These are phyloP conservation scores for Perithous albicinctus DNA, from an alignment of 2,888 invertebrate genomes.

Conservation along the genomic window DNA sequence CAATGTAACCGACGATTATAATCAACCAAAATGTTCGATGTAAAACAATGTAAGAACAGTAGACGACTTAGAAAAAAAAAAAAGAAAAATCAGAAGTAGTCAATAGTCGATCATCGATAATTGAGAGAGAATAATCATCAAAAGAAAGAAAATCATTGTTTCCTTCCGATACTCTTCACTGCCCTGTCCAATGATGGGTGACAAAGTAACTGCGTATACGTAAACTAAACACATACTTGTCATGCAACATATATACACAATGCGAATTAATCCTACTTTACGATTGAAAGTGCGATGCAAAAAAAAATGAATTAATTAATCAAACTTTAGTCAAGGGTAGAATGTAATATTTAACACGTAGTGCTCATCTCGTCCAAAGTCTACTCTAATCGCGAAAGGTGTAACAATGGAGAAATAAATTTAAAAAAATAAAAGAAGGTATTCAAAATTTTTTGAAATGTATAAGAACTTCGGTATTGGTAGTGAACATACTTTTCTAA, in stretches of 20 bases:
- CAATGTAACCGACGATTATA: conserved; percentile 56
- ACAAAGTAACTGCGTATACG: conserved; percentile 49
- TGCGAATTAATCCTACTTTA: background rate
- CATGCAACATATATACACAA: conserved; percentile 7
- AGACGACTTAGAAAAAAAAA: conserved; percentile 28
- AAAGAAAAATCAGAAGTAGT: conserved; percentile 43
- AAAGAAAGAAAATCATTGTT: conserved; percentile 36
- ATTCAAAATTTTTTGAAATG: conserved; percentile 65
- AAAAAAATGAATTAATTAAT: conserved; percentile 34
- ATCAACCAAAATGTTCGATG: conserved; percentile 64
- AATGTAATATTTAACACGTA: conserved; percentile 43
- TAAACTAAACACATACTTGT: conserved; percentile 53
- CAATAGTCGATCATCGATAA: conserved; percentile 33
- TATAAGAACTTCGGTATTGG: conserved; percentile 62
- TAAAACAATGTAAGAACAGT: conserved; percentile 50
- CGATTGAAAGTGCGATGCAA: conserved; percentile 28
- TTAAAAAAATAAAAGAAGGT: conserved; percentile 13
- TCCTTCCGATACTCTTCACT: conserved; percentile 50
- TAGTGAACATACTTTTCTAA: conserved; percentile 78
- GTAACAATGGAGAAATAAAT: conserved; percentile 39
- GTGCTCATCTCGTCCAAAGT: conserved; percentile 71
- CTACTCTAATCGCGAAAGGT: conserved; percentile 72
- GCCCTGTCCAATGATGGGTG: conserved; percentile 55
- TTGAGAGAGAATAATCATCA: conserved; percentile 43
- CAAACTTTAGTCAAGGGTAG: conserved; percentile 36